Conservation (phyloP, 1,140 invertebrate species). For the Vanessa tameamea region DNA sequence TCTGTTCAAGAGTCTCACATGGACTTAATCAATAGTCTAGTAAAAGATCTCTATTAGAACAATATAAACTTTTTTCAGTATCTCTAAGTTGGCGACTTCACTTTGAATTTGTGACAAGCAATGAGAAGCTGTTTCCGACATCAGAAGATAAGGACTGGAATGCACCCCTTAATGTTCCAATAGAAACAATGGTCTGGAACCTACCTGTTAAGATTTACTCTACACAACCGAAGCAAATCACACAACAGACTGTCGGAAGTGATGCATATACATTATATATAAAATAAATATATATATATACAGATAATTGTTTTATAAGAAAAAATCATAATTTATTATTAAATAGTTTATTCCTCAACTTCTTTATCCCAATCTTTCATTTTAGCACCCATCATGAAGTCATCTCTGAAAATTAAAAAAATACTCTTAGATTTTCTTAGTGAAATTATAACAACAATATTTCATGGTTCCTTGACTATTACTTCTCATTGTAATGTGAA, state of each 20-base stretch:
- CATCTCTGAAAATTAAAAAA: slow-evolving; percentile 83
- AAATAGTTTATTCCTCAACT: slow-evolving; percentile 64
- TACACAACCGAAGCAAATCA: slow-evolving; percentile 91
- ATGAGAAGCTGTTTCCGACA: slow-evolving; percentile 75
- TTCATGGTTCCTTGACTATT: too few species aligned
- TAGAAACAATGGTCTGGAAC: slow-evolving; percentile 99
- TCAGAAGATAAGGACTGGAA: slow-evolving; percentile 85
- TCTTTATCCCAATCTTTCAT: slow-evolving; percentile 96
- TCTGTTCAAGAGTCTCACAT: not conserved
- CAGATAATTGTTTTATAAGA: slow-evolving; percentile 18
- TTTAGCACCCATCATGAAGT: slow-evolving; percentile 93
- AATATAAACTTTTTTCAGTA: slow-evolving; percentile 80
- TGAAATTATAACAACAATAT: too few species aligned
- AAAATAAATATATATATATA: slow-evolving; percentile 53
- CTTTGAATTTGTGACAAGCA: slow-evolving; percentile 97
- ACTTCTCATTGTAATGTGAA: too few species aligned
- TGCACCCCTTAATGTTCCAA: slow-evolving; percentile 91
- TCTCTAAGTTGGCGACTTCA: slow-evolving; percentile 95
- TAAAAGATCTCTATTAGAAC: not conserved
- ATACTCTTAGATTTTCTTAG: not conserved
- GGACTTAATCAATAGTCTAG: not conserved
- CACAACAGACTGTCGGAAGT: slow-evolving; percentile 79
- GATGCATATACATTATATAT: slow-evolving; percentile 75
- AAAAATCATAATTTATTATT: slow-evolving; percentile 17
- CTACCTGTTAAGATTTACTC: slow-evolving; percentile 95